Percentiles rank a stretch among this genome's conserved stretches.
phyloP scores from a whole-genome alignment of 2,113 vertebrate species.

The Oncorhynchus gorbuscha region DNA sequence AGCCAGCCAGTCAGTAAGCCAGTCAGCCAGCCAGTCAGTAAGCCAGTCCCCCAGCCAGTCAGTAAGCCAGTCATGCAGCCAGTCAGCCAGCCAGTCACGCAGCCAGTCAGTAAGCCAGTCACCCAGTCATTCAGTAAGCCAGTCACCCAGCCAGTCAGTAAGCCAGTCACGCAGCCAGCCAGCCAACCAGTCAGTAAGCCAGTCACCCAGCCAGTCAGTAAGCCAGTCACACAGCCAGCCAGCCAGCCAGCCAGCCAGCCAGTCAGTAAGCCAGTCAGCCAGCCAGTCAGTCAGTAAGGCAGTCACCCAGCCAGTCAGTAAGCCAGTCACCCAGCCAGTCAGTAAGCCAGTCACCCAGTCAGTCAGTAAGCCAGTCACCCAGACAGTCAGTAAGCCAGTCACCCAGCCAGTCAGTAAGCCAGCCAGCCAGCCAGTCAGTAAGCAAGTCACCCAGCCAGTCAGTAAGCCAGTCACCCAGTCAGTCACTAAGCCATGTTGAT shows the following conservation, averaged over 20 bases:
- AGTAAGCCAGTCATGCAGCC: not conserved
- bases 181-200: not conserved
- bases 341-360: no score
- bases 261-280: not conserved
- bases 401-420: not conserved
- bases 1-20: not conserved
- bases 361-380: not conserved
- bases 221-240: not conserved
- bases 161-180: not conserved
- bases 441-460: not conserved
- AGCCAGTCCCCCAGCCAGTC: not conserved
- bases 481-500: conserved; percentile 31
- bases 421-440: not conserved
- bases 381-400: not conserved
- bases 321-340: not conserved
- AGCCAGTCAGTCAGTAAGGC: not conserved
- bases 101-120: not conserved
- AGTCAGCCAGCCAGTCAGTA: no score
- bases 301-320: not conserved
- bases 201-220: conserved; percentile 6
- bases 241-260: no score
- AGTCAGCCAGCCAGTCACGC: no score
- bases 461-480: not conserved
- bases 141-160: no score
- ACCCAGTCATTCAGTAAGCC: conserved; percentile 6